Percentiles rank a stretch among this genome's conserved stretches.
Evolutionary conservation across 2,888 invertebrate species (phyloP).

Genomic region (Meta bourneti): DNA sequence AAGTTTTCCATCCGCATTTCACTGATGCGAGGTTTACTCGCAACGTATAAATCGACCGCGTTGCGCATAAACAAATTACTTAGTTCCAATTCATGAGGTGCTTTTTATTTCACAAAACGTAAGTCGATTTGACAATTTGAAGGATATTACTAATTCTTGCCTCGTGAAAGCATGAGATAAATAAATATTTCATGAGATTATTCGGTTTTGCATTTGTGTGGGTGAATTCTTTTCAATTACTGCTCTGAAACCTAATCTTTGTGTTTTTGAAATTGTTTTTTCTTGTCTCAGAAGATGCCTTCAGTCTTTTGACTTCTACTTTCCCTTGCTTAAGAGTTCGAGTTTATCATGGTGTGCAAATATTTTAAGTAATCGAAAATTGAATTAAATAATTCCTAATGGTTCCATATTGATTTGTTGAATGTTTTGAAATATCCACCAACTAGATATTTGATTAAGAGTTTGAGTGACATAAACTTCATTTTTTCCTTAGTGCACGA

Average conservation of each 20-base stretch:
- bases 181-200: background rate
- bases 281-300: background rate
- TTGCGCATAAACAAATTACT: background rate
- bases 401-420: too few species aligned
- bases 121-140: background rate
- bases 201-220: background rate
- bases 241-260: background rate
- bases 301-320: too few species aligned
- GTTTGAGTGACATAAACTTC: too few species aligned
- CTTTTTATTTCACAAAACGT: background rate
- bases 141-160: background rate
- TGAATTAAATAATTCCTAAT: too few species aligned
- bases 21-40: conserved; percentile 4
- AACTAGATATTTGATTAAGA: too few species aligned
- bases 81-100: background rate
- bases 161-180: background rate
- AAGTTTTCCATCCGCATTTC: conserved; percentile 30
- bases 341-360: too few species aligned
- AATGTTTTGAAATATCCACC: too few species aligned
- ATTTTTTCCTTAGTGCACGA: too few species aligned
- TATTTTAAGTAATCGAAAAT: too few species aligned
- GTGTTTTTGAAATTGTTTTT: background rate
- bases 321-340: too few species aligned
- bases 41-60: background rate
- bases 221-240: background rate